phyloP scores from a whole-genome alignment of 2,797 vertebrate genomes.

The Brotula barbata region DNA sequence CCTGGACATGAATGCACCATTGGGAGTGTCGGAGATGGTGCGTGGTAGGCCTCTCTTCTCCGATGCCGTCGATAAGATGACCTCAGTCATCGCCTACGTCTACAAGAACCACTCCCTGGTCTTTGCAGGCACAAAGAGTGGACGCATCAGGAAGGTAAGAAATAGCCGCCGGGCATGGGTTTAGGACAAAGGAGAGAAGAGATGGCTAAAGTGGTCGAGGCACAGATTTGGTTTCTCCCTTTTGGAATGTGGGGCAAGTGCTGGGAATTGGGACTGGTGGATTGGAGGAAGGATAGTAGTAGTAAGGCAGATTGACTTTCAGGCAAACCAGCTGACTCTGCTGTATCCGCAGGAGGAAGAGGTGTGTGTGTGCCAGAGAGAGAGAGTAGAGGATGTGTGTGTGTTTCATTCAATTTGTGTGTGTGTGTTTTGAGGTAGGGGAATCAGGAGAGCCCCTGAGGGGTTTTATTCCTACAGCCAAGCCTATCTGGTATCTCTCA shows the following conservation, averaged over 20 bases:
- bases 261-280: constrained; percentile 65
- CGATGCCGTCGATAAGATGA: constrained; percentile 93
- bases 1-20: constrained; percentile 97
- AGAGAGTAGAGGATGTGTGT: constrained; percentile 38
- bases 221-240: constrained; percentile 54
- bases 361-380: constrained; percentile 38
- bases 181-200: background rate
- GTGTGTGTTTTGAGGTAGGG: constrained; percentile 48
- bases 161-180: background rate
- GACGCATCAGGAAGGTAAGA: constrained; percentile 96
- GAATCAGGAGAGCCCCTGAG: constrained; percentile 61
- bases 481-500: constrained; percentile 72
- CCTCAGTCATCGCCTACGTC: constrained; percentile 94
- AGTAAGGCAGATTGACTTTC: constrained; percentile 74
- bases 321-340: constrained; percentile 70
- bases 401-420: constrained; percentile 45
- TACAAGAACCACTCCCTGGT: constrained; percentile 99
- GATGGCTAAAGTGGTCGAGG: constrained; percentile 30
- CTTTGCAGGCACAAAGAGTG: constrained; percentile 95
- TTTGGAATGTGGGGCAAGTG: constrained; percentile 37
- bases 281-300: constrained; percentile 58
- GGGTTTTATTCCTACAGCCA: constrained; percentile 64
- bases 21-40: constrained; percentile 97
- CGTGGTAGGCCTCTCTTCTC: constrained; percentile 91
- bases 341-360: constrained; percentile 54